Base-by-base conservation (phyloP, 2,888 invertebrate species). In the Theretra japonica region DNA sequence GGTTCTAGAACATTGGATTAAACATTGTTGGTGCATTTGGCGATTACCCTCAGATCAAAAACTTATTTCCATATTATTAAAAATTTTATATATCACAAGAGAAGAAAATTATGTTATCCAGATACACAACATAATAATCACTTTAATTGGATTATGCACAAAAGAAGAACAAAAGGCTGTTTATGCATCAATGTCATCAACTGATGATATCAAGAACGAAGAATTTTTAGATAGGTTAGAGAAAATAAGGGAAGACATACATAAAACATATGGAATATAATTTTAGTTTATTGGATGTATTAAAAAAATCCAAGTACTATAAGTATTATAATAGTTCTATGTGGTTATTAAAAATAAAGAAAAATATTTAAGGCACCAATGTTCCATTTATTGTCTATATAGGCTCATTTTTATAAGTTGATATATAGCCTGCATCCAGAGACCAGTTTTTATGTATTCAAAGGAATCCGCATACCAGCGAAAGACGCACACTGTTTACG, bases 11-110 rank as follows among this genome's bases (percentile, higher is more conserved):
- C 85, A 80, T 73, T 94, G 94, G 94, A 80, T 91, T 21, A 88
- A 80, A 73, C 82, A 91, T 74, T 90, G 91, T 75, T 94, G 94
- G 93, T 90, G 90, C 72, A 81, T 85, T 15, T 93, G 91, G 92
- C 85, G 82, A 72, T 76, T 90, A 7, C 76, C 81, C 7, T 76
- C 82, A 17, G 90, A 91, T 68, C 82, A 88, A 23, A 89, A 86
- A 72, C 72, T 92, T 23, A 74, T 94, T 17, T 87, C 89, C 7
- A 75, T 81, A n/a, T 80, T 94, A 23, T 80, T 94, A 0, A 94
- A 92, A 81, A 77, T 88, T 21, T 83, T 93, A 21, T 90, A 90
- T 80, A 79, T 85, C 28, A 81, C 86, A 56, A 82, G 86, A 70
- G 81, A 88, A 25, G 87, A 88, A 59, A 60, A 77, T 11, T 77